These are phyloP conservation scores for Suncus etruscus DNA, from an alignment of 2,113 vertebrate genomes.

Conservation along the genomic window DNA sequence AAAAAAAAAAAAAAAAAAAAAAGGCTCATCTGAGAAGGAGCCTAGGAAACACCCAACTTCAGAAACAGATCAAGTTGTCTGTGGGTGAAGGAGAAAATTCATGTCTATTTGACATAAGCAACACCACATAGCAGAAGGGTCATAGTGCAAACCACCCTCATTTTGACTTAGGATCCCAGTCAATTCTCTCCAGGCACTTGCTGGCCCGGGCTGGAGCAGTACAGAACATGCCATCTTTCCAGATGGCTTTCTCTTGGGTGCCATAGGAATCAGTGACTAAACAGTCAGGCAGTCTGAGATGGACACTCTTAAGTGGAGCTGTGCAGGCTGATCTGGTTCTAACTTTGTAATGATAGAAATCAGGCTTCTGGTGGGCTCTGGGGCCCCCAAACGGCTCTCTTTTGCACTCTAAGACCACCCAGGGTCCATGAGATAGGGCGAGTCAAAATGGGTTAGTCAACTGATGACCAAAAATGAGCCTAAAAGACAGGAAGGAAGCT, in stretches of 20 bases:
- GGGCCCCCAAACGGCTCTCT: background rate
- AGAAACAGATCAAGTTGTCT: background rate
- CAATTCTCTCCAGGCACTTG: no score
- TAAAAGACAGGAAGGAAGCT: constrained; percentile 43
- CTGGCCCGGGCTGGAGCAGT: no score
- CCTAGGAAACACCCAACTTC: no score
- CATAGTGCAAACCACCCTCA: no score
- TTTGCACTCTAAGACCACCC: constrained; percentile 41
- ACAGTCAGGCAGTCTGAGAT: constrained; percentile 25
- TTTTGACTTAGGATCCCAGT: no score
- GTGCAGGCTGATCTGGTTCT: background rate
- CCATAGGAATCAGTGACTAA: constrained; percentile 69
- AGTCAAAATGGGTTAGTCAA: constrained; percentile 55
- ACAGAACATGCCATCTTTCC: no score
- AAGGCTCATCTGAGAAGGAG: no score
- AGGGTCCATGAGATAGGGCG: background rate
- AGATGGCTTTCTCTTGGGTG: background rate
- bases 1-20: no score
- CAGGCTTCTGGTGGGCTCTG: background rate
- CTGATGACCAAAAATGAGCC: constrained; percentile 63
- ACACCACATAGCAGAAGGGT: no score
- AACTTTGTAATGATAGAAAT: background rate
- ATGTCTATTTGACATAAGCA: background rate
- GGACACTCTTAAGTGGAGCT: background rate
- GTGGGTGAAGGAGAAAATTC: no score